Conservation (phyloP, 2,888 invertebrate genomes). For the Ptychoptera contaminata region DNA sequence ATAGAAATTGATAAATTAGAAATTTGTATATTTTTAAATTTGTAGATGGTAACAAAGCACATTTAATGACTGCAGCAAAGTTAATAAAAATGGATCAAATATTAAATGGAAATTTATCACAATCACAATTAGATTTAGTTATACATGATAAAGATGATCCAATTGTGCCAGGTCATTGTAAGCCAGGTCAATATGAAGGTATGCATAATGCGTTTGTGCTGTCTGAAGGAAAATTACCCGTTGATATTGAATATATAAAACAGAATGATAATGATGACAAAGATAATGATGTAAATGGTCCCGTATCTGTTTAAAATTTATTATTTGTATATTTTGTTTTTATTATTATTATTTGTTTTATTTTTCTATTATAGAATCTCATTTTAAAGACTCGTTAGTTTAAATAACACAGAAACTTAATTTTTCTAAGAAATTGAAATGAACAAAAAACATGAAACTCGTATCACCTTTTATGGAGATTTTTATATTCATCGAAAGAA, state of each 20-base stretch:
- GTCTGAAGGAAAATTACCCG: no score
- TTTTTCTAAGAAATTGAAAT: no score
- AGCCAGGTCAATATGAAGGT: not conserved
- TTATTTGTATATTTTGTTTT: not conserved
- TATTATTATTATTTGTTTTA: not conserved
- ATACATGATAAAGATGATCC: constrained; percentile 20
- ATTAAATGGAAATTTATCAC: constrained; percentile 20
- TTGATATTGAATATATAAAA: no score
- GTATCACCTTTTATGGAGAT: not conserved
- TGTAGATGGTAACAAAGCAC: not conserved
- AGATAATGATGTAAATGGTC: not conserved
- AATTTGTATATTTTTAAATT: not conserved
- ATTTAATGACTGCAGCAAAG: constrained; percentile 19
- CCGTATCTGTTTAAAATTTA: constrained; percentile 1
- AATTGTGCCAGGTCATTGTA: constrained; percentile 14
- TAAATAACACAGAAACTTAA: no score
- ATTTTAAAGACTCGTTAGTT: no score
- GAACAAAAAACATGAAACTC: no score
- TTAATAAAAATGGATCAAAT: constrained; percentile 23
- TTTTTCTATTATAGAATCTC: no score
- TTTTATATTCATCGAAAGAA: not conserved
- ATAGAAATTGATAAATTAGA: not conserved
- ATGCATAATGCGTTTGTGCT: not conserved
- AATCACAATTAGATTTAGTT: constrained; percentile 27
- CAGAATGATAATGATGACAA: no score